Evolutionary conservation across 2,888 invertebrate species (phyloP).

Genomic region (Chesias legatella): DNA sequence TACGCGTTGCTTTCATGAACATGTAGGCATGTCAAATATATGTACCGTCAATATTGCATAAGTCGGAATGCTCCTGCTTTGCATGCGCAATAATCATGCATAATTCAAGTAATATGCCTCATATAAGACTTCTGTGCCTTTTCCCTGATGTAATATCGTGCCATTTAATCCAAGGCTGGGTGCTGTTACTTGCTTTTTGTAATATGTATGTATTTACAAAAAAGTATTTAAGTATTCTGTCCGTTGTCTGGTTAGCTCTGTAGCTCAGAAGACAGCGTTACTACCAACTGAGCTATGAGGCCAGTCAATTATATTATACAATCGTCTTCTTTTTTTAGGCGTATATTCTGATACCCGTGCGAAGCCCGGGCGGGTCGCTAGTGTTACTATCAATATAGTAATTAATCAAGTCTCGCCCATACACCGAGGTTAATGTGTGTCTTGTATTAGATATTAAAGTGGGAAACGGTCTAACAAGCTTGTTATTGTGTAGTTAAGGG

Average conservation of each 20-base stretch:
- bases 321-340: too few relatives aligned
- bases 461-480: conserved; percentile 38
- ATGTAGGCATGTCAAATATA: conserved; percentile 28
- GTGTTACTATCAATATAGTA: conserved; percentile 24
- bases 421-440: conserved; percentile 26
- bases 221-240: conserved; percentile 15
- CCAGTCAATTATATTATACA: too few relatives aligned
- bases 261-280: too few relatives aligned
- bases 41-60: conserved; percentile 42
- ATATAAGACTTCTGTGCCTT: conserved; percentile 32
- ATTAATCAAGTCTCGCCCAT: conserved; percentile 27
- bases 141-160: conserved; percentile 33
- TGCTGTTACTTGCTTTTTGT: conserved; percentile 7
- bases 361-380: conserved; percentile 7
- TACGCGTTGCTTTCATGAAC: conserved; percentile 22
- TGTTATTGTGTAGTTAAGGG: conserved; percentile 36
- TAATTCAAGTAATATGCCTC: conserved; percentile 46
- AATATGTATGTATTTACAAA: too few relatives aligned
- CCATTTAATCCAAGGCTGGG: conserved; percentile 12
- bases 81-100: conserved; percentile 49
- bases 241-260: conserved; percentile 13
- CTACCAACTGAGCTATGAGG: too few relatives aligned
- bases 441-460: conserved; percentile 29
- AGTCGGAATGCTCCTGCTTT: conserved; percentile 37
- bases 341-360: too few relatives aligned